Conservation (phyloP, 2,888 invertebrate species). For the Prosapia bicincta region DNA sequence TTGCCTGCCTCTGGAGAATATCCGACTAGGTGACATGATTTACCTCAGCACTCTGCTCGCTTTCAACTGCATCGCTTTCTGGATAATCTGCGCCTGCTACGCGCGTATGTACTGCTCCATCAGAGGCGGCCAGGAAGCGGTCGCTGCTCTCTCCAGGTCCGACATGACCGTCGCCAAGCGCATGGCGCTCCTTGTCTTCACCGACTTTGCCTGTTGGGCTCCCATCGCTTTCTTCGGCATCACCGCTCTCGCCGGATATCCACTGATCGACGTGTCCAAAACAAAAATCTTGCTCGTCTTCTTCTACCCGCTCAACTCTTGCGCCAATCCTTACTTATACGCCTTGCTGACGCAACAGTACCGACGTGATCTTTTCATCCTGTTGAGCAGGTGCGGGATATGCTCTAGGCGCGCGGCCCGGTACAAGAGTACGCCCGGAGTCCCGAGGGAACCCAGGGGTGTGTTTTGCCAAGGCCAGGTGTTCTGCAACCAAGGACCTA, state of each 20-base stretch:
- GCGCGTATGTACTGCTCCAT: slow-evolving; percentile 60
- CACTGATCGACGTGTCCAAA: slow-evolving; percentile 55
- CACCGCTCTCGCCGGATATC: slow-evolving; percentile 59
- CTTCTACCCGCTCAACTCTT: slow-evolving; percentile 66
- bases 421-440: slow-evolving; percentile 45
- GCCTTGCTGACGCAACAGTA: slow-evolving; percentile 64
- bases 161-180: slow-evolving; percentile 56
- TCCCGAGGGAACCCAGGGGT: slow-evolving; percentile 46
- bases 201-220: slow-evolving; percentile 60
- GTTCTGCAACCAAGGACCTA: slow-evolving; percentile 34
- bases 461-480: slow-evolving; percentile 38
- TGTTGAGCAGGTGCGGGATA: slow-evolving; percentile 51
- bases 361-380: slow-evolving; percentile 54
- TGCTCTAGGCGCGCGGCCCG: slow-evolving; percentile 48
- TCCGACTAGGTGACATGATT: slow-evolving; percentile 51
- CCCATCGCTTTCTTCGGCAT: slow-evolving; percentile 65
- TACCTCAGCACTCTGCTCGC: slow-evolving; percentile 56
- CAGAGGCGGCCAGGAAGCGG: slow-evolving; percentile 39
- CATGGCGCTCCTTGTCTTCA: slow-evolving; percentile 61
- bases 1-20: slow-evolving; percentile 61
- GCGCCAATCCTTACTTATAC: slow-evolving; percentile 66
- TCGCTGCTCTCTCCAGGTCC: slow-evolving; percentile 46
- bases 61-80: slow-evolving; percentile 60
- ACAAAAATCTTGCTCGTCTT: slow-evolving; percentile 59
- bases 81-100: slow-evolving; percentile 60